Base-by-base conservation (phyloP, 2,797 vertebrate genomes). In the Smutsia temminckii region DNA sequence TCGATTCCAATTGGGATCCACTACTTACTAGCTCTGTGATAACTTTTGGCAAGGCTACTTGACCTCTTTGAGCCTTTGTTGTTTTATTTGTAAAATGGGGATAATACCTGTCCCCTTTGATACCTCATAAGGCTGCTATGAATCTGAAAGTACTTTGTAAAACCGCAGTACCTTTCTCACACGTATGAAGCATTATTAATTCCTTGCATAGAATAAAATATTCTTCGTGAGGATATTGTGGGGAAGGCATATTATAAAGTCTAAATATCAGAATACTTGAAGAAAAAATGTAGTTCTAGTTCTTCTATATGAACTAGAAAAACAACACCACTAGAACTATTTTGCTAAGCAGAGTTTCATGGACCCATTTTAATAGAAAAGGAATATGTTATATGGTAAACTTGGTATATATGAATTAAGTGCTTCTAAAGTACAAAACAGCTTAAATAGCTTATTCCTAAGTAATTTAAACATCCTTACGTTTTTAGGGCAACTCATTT, bases 201-300 rank as follows among this genome's bases (percentile, higher is more conserved):
- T 96, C 21, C 86, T 8, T 59, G 61, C 8, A 68, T 93, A 37
- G 64, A 68, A 80, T 88, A 77, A 92, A 80, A 61, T 90, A 91
- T 42, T 91, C 12, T 46, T 92, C 42, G 51, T 83, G 59, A 42
- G 59, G 32, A 40, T 83, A 74, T 83, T 92, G 17, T 81, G 27
- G 57, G 49, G n/a, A 90, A 87, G 14, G 18, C 16, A 84, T 86
- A 66, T 49, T 46, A 55, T 37, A 32, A 53, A 55, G 21, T 71
- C 49, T 61, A 23, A 89, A 94, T 86, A 93, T 96, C 12, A 91
- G 92, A 94, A 89, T 88, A 66, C 27, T 85, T 77, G 88, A 68
- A 66, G 59, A 75, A 89, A 94, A 84, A 72, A 72, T 66, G 3
- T 80, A 83, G 37, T 79, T 89, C 18, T 75, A 64, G 21, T 84